A percentile compares a stretch with the other conserved stretches of the same genome.
Conservation (phyloP, 2,888 invertebrate species). For the Campaea margaritaria region DNA sequence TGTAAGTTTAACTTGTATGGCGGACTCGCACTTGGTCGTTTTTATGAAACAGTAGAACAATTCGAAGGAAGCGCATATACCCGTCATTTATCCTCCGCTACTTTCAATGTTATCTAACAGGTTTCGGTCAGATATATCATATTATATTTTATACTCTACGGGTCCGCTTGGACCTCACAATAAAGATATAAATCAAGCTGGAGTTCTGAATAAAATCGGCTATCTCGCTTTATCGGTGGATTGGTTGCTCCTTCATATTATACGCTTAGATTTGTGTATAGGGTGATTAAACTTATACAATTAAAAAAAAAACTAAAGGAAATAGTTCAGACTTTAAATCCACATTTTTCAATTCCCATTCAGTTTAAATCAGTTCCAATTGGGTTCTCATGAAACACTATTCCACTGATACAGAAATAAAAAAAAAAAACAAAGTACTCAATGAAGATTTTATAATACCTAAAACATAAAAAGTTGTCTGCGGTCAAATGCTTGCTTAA, state of each 20-base stretch:
- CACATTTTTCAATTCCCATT: too few species aligned
- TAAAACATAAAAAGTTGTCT: too few species aligned
- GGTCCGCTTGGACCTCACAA: constrained; percentile 58
- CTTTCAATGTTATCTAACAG: constrained; percentile 41
- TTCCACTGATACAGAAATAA: too few species aligned
- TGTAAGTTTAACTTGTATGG: too few species aligned
- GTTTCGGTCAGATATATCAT: constrained; percentile 41
- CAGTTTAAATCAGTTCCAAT: too few species aligned
- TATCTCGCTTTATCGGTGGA: constrained; percentile 67
- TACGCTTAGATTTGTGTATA: constrained; percentile 51
- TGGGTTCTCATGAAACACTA: too few species aligned
- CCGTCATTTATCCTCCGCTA: constrained; percentile 27
- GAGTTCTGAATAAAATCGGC: constrained; percentile 77
- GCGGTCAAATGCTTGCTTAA: too few species aligned
- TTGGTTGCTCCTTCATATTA: constrained; percentile 69
- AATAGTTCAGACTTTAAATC: too few species aligned
- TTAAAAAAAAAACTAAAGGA: not conserved
- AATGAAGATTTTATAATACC: too few species aligned
- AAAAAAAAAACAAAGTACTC: too few species aligned
- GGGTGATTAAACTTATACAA: constrained; percentile 37
- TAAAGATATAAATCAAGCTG: constrained; percentile 79
- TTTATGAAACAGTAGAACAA: constrained; percentile 16
- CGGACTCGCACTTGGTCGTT: too few species aligned
- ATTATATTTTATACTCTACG: constrained; percentile 42
- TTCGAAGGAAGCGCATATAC: constrained; percentile 35